Base-by-base conservation (phyloP, 2,113 vertebrate species). In the Perca schrenkii region DNA sequence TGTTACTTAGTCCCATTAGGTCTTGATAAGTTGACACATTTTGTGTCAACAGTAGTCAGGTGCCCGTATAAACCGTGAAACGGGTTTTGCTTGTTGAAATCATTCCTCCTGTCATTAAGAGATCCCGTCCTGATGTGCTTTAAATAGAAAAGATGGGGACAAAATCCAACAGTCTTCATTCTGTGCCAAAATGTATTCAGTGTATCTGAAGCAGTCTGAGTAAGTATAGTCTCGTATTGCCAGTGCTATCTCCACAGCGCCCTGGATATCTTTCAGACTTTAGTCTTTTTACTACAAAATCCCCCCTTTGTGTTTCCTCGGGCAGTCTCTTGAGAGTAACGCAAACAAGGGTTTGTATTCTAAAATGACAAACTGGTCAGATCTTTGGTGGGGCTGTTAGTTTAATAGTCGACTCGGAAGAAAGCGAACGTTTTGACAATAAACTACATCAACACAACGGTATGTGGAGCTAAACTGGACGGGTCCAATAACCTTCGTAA, bases 161-260 rank as follows among this genome's bases (percentile, higher is more conserved):
- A 19, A 46, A 47, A 47, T 43, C 4, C 14, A 25, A 10, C 43
- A 31, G 22, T 66, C 64, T 2, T 28, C 43, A 2, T 17, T 49
- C 25, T 67, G 25, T 50, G 36, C 15, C 17, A 7, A 47, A 28
- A 67, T 19, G 46, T 50, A 50, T 50, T 67, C 64, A 50, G 46
- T 28, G 49, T 49, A 50, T 50, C 46, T 67, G 47, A 67, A 50
- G 22, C 64, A 68, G 65, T 57, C 53, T 19, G 54, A 28, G 16
- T 25, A 12, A 25, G 15, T 43, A 17, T 14, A 43, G 40, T 11
- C 40, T 43, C 40, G 3, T 43, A 43, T 43, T 43, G 40, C 10
- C 8, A 43, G 10, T 43, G 40, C 40, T 43, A 3, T 40, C 40
- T 40, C 40, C 40, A 40, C 40, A 10, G 40, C 8, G 40, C 8